Conservation (phyloP, 1,140 invertebrate species). For the Sitobion miscanthi region DNA sequence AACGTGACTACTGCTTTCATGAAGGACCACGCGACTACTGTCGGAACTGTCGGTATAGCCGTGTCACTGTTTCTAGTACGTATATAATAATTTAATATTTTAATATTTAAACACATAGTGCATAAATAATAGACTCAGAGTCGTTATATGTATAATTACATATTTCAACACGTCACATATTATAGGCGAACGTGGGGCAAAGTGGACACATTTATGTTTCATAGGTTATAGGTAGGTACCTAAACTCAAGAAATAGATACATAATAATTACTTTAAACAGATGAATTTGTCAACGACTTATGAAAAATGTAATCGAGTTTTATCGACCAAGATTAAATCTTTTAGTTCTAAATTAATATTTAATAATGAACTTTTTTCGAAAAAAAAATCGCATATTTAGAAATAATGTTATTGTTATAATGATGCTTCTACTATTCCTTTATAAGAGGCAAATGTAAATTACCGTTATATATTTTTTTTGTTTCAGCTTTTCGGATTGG, state of each 20-base stretch:
- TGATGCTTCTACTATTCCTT: background rate
- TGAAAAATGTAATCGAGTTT: background rate
- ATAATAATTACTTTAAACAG: background rate
- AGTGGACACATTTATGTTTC: background rate
- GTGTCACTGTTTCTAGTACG: constrained; percentile 82
- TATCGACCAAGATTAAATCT: background rate
- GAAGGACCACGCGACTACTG: constrained; percentile 77
- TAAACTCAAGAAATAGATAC: no score
- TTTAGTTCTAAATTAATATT: no score
- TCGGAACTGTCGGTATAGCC: constrained; percentile 80
- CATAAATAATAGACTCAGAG: background rate
- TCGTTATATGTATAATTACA: background rate
- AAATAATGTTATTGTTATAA: background rate
- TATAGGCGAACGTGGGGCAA: background rate
- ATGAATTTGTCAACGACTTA: no score
- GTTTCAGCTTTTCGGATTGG: constrained; percentile 37
- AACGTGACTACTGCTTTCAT: constrained; percentile 74
- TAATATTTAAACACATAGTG: background rate
- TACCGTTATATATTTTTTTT: background rate
- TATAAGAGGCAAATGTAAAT: background rate
- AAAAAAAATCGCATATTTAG: background rate
- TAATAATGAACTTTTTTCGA: no score
- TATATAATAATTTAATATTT: constrained; percentile 6
- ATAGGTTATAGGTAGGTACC: no score
- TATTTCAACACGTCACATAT: no score